Base-by-base conservation (phyloP, 2,888 invertebrate species). In the Rhagonycha fulva region DNA sequence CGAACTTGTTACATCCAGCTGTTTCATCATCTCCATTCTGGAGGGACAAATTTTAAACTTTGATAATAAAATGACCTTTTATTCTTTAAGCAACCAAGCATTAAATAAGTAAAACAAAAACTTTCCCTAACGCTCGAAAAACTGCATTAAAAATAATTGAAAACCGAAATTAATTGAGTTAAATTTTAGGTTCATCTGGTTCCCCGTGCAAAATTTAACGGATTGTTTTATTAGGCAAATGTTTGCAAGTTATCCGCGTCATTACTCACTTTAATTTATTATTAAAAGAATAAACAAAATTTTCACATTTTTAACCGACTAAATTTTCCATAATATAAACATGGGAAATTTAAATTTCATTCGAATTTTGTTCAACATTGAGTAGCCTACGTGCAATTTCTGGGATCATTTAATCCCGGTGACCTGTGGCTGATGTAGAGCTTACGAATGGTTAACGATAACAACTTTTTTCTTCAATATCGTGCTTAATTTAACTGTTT, bases 21-120 rank as follows among this genome's bases (percentile, higher is more conserved):
- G 66, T 66, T 76, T 70, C 72, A 66, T 76, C 66, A 76, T 76
- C 69, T 70, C 24, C 9, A 47, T 73, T 66, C 61, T 73, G 32
- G 30, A 26, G 63, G 61, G 72, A 74, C 63, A 26, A 69, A 69
- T 63, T 68, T 47, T 63, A 74, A 74, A 70, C 74, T 74, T 74
- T 32, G 12, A 32, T 62, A 68, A 74, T 62, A 61, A 68, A 72
- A 68, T 72, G 72, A 72, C 72, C 72, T 72, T 72, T 72, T 68
- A 19, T 66, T 68, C 72, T 72, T 67, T 68, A 61, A 72, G 72
- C 72, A 62, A 14, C 47, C 71, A 32, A 71, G 66, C 71, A 66
- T 71, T 71, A 71, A 71, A 62, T 47, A 47, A 47, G 47, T 47
- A 47, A 72, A 68, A 28, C 68, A 72, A 61, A 71, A 68, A 72